Evolutionary conservation across 2,888 invertebrate species (phyloP).

Genomic region (Caenorhabditis sp.): DNA sequence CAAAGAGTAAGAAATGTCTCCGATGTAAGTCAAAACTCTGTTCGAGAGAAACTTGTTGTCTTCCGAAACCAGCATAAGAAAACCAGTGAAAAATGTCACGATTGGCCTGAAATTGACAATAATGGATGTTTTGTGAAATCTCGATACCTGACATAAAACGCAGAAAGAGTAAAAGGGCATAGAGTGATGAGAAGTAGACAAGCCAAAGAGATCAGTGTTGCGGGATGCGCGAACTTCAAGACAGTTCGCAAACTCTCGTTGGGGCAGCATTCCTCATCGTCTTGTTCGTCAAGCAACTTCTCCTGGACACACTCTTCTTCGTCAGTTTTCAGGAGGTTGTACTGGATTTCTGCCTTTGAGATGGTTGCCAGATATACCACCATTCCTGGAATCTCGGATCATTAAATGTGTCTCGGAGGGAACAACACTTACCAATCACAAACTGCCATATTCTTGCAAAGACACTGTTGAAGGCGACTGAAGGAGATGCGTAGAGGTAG

Average conservation of each 20-base stretch:
- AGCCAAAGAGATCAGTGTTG: background rate
- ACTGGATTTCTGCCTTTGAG: slow-evolving; percentile 5
- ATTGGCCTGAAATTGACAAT: slow-evolving; percentile 11
- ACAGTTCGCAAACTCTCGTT: slow-evolving; percentile 1
- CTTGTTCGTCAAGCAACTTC: slow-evolving; percentile 16
- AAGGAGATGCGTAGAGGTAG: background rate
- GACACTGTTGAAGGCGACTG: slow-evolving; percentile 45
- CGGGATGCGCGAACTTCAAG: background rate
- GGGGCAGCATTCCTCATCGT: slow-evolving; percentile 5
- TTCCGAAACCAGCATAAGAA: slow-evolving; percentile 34
- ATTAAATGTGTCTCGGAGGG: no score
- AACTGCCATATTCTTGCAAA: slow-evolving; percentile 55
- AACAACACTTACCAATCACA: slow-evolving; percentile 14
- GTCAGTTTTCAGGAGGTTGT: slow-evolving; percentile 1
- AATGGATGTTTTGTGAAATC: background rate
- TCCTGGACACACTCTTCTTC: slow-evolving; percentile 17
- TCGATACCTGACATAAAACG: slow-evolving; percentile 11
- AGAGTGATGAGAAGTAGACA: slow-evolving; percentile 1
- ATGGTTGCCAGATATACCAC: slow-evolving; percentile 8
- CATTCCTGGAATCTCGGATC: slow-evolving; percentile 32
- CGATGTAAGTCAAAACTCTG: slow-evolving; percentile 40
- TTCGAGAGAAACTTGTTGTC: slow-evolving; percentile 29
- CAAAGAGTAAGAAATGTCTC: slow-evolving; percentile 50
- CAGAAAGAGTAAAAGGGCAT: slow-evolving; percentile 14
- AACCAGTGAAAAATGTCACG: slow-evolving; percentile 29